These are phyloP conservation scores for Serranus cabrilla DNA, from an alignment of 2,797 vertebrate species.

Conservation along the genomic window DNA sequence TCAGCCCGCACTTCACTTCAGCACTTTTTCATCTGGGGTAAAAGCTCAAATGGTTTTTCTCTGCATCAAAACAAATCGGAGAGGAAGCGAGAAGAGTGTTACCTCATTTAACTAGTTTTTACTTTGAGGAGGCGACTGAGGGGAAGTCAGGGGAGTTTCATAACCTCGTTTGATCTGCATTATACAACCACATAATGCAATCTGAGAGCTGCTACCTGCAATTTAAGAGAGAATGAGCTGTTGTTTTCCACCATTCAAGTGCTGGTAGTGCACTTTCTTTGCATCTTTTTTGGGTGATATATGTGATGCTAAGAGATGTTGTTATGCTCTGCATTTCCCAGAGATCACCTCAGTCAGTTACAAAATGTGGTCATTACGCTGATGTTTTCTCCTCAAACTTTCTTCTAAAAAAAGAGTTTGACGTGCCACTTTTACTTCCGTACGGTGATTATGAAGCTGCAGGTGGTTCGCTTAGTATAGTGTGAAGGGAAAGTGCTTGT, in stretches of 20 bases:
- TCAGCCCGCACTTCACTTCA: slow-evolving; percentile 23
- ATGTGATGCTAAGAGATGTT: background rate
- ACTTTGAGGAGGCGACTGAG: slow-evolving; percentile 3
- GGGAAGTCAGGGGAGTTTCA: slow-evolving; percentile 16
- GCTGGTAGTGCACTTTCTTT: background rate
- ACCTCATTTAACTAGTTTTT: background rate
- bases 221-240: background rate
- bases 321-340: no score
- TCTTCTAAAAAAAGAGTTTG: no score
- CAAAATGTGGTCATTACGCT: no score
- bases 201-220: background rate
- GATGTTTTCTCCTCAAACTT: no score
- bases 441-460: background rate
- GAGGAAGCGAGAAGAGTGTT: background rate
- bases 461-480: background rate
- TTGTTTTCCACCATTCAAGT: background rate
- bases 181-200: slow-evolving; percentile 11
- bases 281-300: background rate
- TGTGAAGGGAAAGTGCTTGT: background rate
- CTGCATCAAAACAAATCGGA: slow-evolving; percentile 19
- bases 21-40: slow-evolving; percentile 16
- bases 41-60: slow-evolving; percentile 12
- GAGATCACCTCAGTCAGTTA: no score
- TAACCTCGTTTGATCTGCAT: background rate
- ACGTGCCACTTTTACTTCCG: no score